Percentiles rank a stretch among this genome's conserved stretches.
phyloP scores from a whole-genome alignment of 2,888 invertebrate genomes.

The Lacanobia wlatinum region DNA sequence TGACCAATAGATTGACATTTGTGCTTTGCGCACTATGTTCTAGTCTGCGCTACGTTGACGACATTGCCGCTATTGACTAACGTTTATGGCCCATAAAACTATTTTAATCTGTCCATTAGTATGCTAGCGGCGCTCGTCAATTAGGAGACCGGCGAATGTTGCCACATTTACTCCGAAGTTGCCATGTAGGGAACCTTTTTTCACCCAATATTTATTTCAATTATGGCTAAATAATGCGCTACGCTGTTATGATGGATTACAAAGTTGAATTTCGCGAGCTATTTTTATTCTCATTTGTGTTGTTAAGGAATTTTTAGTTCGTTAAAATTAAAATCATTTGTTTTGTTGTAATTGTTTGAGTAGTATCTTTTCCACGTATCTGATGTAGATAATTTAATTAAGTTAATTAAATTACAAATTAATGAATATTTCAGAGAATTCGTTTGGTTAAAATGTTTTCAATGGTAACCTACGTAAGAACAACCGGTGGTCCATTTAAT shows the following conservation, averaged over 20 bases:
- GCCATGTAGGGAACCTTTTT: constrained; percentile 66
- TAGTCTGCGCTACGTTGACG: constrained; percentile 44
- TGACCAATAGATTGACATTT: constrained; percentile 61
- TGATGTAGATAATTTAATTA: constrained; percentile 22
- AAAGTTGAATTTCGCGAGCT: constrained; percentile 26
- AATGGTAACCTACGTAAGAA: background rate
- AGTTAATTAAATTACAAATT: constrained; percentile 12
- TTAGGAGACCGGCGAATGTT: constrained; percentile 78
- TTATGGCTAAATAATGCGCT: constrained; percentile 40
- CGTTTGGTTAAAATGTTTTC: background rate
- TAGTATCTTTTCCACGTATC: constrained; percentile 23
- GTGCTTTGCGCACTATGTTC: constrained; percentile 46
- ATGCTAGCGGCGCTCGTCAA: constrained; percentile 84
- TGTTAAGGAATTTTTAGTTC: constrained; percentile 50
- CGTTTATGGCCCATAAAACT: constrained; percentile 85
- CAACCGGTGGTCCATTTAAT: background rate
- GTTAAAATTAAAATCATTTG: constrained; percentile 34
- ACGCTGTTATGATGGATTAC: constrained; percentile 31
- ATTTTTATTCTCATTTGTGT: constrained; percentile 28
- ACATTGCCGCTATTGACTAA: constrained; percentile 70
- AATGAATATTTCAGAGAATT: constrained; percentile 11
- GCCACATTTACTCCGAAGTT: constrained; percentile 67
- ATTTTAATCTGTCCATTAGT: constrained; percentile 87
- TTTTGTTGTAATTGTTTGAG: constrained; percentile 26
- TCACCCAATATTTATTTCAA: constrained; percentile 48